Evolutionary conservation across 2,888 invertebrate genomes (phyloP).

Genomic region (Julus scanicus): DNA sequence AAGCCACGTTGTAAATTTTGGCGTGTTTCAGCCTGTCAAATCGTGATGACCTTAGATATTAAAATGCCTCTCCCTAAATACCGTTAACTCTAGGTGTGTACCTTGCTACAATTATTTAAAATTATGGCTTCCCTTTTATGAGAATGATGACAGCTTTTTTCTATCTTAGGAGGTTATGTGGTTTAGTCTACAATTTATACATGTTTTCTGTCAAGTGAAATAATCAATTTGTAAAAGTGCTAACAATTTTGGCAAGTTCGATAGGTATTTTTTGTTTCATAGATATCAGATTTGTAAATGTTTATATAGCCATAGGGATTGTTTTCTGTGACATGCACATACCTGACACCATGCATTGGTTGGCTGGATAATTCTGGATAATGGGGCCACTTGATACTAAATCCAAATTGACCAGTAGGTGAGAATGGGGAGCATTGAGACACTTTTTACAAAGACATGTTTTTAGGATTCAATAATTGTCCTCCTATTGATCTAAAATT

Average conservation of each 20-base stretch:
- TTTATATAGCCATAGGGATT: not conserved
- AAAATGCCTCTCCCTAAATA: slow-evolving; percentile 12
- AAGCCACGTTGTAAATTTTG: not conserved
- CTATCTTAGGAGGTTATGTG: not conserved
- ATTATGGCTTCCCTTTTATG: slow-evolving; percentile 6
- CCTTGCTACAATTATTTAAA: not conserved
- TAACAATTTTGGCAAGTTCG: not conserved
- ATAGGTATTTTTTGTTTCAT: not conserved
- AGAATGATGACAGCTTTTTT: not conserved
- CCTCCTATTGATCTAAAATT: too few relatives aligned
- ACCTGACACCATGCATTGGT: too few relatives aligned
- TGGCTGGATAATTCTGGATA: too few relatives aligned
- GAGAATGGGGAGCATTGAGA: too few relatives aligned
- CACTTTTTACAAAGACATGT: too few relatives aligned
- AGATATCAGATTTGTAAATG: not conserved
- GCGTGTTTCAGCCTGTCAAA: not conserved
- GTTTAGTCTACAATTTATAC: too few relatives aligned
- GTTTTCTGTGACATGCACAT: too few relatives aligned
- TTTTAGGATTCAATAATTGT: too few relatives aligned
- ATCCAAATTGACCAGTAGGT: too few relatives aligned
- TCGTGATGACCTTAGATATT: slow-evolving; percentile 17
- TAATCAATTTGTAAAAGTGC: not conserved
- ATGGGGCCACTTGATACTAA: too few relatives aligned
- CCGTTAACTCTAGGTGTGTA: slow-evolving; percentile 17
- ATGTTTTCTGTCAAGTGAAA: not conserved